Evolutionary conservation across 2,113 vertebrate species (phyloP), one percentile per base, ranked within the genome.

Genomic region (Oncorhynchus tshawytscha): DNA sequence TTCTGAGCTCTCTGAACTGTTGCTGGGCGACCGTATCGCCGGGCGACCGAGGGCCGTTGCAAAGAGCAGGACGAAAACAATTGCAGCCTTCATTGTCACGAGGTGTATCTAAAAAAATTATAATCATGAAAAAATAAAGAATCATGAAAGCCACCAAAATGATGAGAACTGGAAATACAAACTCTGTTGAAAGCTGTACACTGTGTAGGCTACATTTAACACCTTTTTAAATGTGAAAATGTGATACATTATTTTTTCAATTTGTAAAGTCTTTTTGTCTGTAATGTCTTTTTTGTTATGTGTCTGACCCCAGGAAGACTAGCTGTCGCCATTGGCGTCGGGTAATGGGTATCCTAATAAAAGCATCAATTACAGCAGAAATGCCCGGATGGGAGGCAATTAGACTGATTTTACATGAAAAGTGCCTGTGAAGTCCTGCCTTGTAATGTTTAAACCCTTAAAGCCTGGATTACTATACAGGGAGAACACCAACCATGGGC

Each of bases 1-100:
- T 24, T 94, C 93, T 16, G 92, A 92, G 76, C 93, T 94, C 82
- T 93, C 93, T 39, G 93, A 93, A 73, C 89, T 92, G 84, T 87
- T 91, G n/a, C 54, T 39, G 1, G 89, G 75, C 71, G 71, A 88
- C 91, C 70, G 31, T 88, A 0, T 92, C 70, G 93, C 92, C 59
- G 94, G 92, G 71, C 88, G 86, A 57, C 92, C 94, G 83, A 91
- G 89, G 25, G 90, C 92, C 29, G 87, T 90, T 77, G 89, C 89
- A 24, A 94, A 89, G 79, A 94, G 91, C 66, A 94, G 86, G n/a
- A 88, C 72, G 24, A 94, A 92, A 74, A 94, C 67, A 72, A 94
- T 9, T 3, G 83, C 87, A 27, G 90, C 88, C 84, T 92, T 94
- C 94, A 94, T 94, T 91, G 75, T 83, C 76, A 70, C 68, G 65